phyloP scores from a whole-genome alignment of 2,888 invertebrate species.

The Nezara viridula region DNA sequence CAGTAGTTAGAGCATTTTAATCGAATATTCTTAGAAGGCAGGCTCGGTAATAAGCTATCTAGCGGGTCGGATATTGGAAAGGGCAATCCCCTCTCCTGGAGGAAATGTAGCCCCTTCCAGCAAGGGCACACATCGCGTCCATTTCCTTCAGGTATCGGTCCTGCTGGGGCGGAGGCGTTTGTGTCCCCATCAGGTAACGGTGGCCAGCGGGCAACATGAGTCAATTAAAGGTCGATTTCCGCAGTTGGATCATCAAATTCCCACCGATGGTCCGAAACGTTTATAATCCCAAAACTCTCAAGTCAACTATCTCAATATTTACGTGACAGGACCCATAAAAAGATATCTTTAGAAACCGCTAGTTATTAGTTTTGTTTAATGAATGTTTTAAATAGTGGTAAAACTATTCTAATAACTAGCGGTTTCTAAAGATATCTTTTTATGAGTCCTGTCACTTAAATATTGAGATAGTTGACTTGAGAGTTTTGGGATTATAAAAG shows the following conservation, averaged over 20 bases:
- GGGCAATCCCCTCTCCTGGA: neutral
- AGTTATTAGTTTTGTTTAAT: too few relatives aligned
- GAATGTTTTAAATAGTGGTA: too few relatives aligned
- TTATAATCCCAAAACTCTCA: neutral
- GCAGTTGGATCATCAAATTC: neutral
- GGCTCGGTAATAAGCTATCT: conserved; percentile 10
- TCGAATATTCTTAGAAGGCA: conserved; percentile 25
- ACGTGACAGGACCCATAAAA: too few relatives aligned
- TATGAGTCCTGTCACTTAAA: too few relatives aligned
- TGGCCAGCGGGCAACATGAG: neutral
- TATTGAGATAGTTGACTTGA: neutral
- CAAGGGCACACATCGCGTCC: neutral
- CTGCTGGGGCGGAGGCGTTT: neutral
- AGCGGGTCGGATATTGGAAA: conserved; percentile 17
- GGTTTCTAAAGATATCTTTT: too few relatives aligned
- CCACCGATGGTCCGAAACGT: neutral
- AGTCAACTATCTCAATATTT: neutral
- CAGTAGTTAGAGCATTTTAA: conserved; percentile 35
- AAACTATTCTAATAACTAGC: too few relatives aligned
- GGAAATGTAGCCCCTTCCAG: neutral
- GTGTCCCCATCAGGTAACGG: neutral
- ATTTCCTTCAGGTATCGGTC: neutral
- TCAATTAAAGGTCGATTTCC: conserved; percentile 22
- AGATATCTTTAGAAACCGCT: too few relatives aligned
- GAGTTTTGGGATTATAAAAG: neutral